A percentile compares a stretch with the other conserved stretches of the same genome.
Evolutionary conservation across 1,140 invertebrate genomes (phyloP).

Genomic region (Apis dorsata): DNA sequence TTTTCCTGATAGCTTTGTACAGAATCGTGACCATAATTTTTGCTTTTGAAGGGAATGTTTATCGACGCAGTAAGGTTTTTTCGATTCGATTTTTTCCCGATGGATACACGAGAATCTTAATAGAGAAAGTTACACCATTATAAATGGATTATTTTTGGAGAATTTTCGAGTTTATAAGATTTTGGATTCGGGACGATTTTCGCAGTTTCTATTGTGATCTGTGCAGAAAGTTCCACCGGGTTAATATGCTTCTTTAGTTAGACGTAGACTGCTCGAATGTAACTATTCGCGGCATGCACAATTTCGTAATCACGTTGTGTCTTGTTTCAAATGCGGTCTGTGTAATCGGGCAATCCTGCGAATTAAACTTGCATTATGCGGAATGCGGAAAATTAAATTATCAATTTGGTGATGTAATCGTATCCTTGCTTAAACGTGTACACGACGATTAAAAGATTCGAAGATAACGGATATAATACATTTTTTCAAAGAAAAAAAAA

Average conservation of each 20-base stretch:
- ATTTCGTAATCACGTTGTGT: conserved; percentile 5
- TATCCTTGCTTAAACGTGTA: neutral
- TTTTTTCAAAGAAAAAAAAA: too few species aligned
- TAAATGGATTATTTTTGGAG: too few species aligned
- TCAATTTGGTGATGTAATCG: neutral
- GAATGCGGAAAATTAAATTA: neutral
- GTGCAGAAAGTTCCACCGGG: neutral
- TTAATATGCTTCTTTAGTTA: neutral
- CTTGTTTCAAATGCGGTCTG: conserved; percentile 11
- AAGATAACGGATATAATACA: too few species aligned
- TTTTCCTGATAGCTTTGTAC: neutral
- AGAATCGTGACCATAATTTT: neutral
- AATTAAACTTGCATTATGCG: neutral
- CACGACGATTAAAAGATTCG: neutral
- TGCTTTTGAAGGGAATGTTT: too few species aligned
- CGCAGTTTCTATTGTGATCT: too few species aligned
- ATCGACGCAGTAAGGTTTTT: too few species aligned
- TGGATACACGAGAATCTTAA: too few species aligned
- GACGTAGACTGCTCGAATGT: neutral
- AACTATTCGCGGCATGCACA: conserved; percentile 5
- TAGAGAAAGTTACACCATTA: too few species aligned
- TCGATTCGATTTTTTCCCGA: too few species aligned
- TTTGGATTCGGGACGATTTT: too few species aligned
- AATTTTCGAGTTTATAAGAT: too few species aligned
- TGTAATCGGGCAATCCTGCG: conserved; percentile 9